These are phyloP conservation scores for Leptopterna dolabrata DNA, from an alignment of 2,888 invertebrate species.

Conservation along the genomic window DNA sequence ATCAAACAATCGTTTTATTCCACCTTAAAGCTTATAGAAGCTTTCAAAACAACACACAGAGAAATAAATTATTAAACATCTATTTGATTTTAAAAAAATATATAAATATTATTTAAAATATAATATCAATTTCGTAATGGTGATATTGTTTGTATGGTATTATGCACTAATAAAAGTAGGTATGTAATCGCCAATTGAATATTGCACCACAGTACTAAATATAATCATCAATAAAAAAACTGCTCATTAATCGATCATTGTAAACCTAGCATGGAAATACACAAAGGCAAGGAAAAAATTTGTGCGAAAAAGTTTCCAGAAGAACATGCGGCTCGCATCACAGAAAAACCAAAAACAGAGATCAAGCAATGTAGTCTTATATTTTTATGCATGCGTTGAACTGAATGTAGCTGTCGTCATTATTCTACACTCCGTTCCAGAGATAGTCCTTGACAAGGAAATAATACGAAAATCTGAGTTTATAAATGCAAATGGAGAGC, in stretches of 20 bases:
- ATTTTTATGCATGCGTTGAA: not conserved
- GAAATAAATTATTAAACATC: conserved; percentile 53
- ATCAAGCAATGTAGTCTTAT: conserved; percentile 1
- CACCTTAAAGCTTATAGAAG: conserved; percentile 33
- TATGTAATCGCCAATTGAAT: conserved; percentile 28
- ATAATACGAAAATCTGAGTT: not conserved
- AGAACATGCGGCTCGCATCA: conserved; percentile 36
- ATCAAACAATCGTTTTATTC: conserved; percentile 50
- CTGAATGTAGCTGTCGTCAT: conserved; percentile 11
- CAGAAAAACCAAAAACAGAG: conserved; percentile 26
- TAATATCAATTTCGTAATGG: conserved; percentile 45
- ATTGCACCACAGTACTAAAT: conserved; percentile 37
- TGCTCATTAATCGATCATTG: not conserved
- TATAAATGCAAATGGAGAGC: not conserved
- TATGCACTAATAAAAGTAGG: not conserved
- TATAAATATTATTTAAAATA: conserved; percentile 52
- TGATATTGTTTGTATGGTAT: conserved; percentile 34
- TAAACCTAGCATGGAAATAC: not conserved
- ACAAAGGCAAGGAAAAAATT: conserved; percentile 14
- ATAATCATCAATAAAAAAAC: not conserved
- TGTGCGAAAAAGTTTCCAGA: conserved; percentile 27
- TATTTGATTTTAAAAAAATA: conserved; percentile 54
- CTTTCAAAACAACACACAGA: conserved; percentile 49
- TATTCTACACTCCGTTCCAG: not conserved
- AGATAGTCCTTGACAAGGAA: not conserved